These are phyloP conservation scores for Choloepus didactylus DNA, from an alignment of 2,797 vertebrate species.

Conservation along the genomic window DNA sequence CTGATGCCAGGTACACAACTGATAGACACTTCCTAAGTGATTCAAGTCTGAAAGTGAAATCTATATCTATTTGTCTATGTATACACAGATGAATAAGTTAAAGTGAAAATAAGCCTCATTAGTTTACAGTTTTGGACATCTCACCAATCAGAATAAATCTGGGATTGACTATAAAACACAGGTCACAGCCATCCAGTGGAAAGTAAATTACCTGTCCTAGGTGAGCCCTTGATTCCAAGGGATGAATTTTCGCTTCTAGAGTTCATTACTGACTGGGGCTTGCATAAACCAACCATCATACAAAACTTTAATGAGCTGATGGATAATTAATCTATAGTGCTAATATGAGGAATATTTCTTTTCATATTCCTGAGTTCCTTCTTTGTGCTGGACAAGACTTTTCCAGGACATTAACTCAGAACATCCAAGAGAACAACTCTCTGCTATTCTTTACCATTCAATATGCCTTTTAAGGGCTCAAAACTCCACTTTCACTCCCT, in stretches of 20 bases:
- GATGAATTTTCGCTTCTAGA: neutral
- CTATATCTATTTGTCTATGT: neutral
- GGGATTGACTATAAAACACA: neutral
- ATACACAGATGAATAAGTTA: neutral
- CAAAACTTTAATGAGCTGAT: neutral
- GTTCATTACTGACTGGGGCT: neutral
- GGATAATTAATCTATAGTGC: neutral
- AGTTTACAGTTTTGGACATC: neutral
- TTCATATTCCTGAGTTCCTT: neutral
- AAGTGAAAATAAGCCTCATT: neutral
- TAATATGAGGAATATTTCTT: neutral
- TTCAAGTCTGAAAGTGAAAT: conserved; percentile 21
- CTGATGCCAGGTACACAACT: neutral
- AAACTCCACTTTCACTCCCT: neutral
- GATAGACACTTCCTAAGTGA: neutral
- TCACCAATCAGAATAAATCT: neutral
- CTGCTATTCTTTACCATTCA: neutral
- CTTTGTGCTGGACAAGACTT: neutral
- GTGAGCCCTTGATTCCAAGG: neutral
- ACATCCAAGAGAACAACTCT: neutral
- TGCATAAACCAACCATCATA: neutral
- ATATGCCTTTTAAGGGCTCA: too few relatives aligned
- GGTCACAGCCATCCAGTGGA: neutral
- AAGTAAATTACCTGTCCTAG: neutral
- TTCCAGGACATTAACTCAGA: neutral